Conservation (phyloP, 2,888 invertebrate genomes). For the Scaptomyza reducta region DNA sequence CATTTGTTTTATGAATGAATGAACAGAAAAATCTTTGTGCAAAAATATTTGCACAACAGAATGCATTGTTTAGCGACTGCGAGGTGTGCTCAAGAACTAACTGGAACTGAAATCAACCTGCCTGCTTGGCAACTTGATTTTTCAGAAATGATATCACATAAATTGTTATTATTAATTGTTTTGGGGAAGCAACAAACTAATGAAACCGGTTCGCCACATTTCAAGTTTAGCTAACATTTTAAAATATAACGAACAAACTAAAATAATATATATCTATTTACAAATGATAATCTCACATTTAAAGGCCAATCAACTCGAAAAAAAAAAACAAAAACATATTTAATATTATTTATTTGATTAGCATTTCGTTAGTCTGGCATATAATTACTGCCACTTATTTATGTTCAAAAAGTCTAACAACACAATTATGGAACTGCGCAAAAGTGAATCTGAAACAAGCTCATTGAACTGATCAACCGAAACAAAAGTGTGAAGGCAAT, state of each 20-base stretch:
- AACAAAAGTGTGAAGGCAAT: constrained; percentile 26
- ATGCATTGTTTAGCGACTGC: constrained; percentile 55
- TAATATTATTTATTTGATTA: constrained; percentile 26
- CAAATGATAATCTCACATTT: constrained; percentile 32
- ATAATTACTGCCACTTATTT: constrained; percentile 15
- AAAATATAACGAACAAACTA: constrained; percentile 50
- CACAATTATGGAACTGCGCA: constrained; percentile 20
- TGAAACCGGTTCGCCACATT: constrained; percentile 59
- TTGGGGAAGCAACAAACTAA: constrained; percentile 47
- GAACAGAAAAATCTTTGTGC: constrained; percentile 25
- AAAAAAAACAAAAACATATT: constrained; percentile 15
- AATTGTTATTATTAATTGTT: constrained; percentile 64
- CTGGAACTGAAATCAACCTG: background rate
- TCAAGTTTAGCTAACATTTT: constrained; percentile 62
- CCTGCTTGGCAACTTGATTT: constrained; percentile 9
- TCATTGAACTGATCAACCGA: constrained; percentile 55
- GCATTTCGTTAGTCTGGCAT: constrained; percentile 10
- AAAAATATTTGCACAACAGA: constrained; percentile 62
- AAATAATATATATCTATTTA: constrained; percentile 35
- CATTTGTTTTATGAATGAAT: constrained; percentile 72
- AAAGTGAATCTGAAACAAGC: constrained; percentile 25
- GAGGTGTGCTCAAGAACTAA: constrained; percentile 60
- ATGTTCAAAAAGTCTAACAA: constrained; percentile 11
- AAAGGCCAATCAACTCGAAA: constrained; percentile 68
- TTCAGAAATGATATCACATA: constrained; percentile 30